A percentile compares a stretch with the other conserved stretches of the same genome.
phyloP scores from a whole-genome alignment of 2,888 invertebrate species.

The Margaritifera margaritifera region DNA sequence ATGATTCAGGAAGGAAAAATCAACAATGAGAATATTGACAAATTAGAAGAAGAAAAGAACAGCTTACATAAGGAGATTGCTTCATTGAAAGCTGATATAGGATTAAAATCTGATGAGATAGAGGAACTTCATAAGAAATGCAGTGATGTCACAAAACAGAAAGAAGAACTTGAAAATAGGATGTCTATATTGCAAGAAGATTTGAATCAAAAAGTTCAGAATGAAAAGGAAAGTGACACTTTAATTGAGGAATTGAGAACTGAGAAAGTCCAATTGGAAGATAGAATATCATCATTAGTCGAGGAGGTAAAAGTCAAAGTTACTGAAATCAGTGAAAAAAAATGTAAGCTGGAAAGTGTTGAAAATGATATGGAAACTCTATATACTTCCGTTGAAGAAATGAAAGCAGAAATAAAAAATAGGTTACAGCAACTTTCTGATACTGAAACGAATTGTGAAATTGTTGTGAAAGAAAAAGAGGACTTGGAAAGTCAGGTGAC shows the following conservation, averaged over 20 bases:
- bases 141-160: constrained; percentile 13
- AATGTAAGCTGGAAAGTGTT: no score
- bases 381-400: no score
- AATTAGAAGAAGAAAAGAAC: constrained; percentile 17
- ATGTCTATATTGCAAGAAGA: constrained; percentile 16
- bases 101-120: constrained; percentile 2
- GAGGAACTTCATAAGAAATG: constrained; percentile 8
- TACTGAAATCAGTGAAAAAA: no score
- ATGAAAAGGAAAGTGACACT: constrained; percentile 21
- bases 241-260: constrained; percentile 2
- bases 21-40: not conserved
- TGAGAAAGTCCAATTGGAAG: constrained; percentile 11
- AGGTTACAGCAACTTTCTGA: no score
- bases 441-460: no score
- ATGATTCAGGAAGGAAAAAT: constrained; percentile 4
- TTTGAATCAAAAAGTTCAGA: constrained; percentile 21
- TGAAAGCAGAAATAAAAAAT: no score
- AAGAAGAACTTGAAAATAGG: constrained; percentile 17
- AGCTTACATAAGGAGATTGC: constrained; percentile 15
- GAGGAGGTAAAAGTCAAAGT: no score
- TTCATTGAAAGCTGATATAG: constrained; percentile 10
- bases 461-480: no score
- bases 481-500: no score
- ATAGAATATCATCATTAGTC: not conserved
- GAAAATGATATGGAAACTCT: no score